Evolutionary conservation across 1,140 invertebrate genomes (phyloP), one percentile per base, ranked within the genome.

Genomic region (Andricus grossulariae): DNA sequence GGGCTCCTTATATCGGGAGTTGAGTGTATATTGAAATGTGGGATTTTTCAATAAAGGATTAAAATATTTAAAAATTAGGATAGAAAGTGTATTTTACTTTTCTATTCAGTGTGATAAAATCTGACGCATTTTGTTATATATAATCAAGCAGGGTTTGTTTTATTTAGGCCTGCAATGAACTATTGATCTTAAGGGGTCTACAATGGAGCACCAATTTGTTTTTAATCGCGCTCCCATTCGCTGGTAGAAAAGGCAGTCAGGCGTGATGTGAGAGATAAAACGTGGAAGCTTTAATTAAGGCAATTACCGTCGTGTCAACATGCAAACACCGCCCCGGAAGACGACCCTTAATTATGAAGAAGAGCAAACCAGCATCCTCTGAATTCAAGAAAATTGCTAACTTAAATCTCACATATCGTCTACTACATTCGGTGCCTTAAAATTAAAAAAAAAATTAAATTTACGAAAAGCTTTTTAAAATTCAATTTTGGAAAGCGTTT

Each of bases 301-400:
- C 32, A 66, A 66, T 66, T 66, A 66, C 32, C 32, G 60, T 66
- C 60, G 32, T 32, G 60, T 39, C 60, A 66, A 39, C 25, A 66
- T 39, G 60, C 60, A 66, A 66, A 66, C 60, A 66, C 16, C 60
- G 39, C 15, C 25, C 21, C 21, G 54, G 39, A 66, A 66, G 32
- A 16, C 60, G 25, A 32, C 60, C 25, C 60, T 66, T 66, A 66
- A 66, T 66, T 66, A 66, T 66, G 39, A 66, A 66, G 32, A 66
- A 66, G 60, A 66, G 60, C 25, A 16, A 16, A 66, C 60, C 32
- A 66, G 60, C 60, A 66, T 45, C 25, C 21, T 66, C 60, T 66
- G n/a, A 32, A 39, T 66, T 66, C 60, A 16, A 0, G 25, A 66
- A 66, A 66, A 39, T 39, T 12, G 21, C 39, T 66, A 2, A 13